Base-by-base conservation (phyloP, 2,113 vertebrate species). In the Pangasianodon hypophthalmus region DNA sequence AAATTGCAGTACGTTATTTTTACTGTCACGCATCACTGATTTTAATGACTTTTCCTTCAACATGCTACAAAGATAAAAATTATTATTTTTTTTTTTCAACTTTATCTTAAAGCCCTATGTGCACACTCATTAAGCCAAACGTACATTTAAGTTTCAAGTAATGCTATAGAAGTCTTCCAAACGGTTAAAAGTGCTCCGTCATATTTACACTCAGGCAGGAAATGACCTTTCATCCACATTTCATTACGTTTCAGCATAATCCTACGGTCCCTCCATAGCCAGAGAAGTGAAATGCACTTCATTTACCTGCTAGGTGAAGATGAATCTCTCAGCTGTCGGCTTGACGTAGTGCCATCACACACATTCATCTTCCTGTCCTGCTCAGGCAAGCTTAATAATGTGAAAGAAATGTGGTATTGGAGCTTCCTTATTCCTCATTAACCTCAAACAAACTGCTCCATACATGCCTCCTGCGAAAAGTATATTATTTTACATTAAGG, bases 41-140 rank as follows among this genome's bases (percentile, higher is more conserved):
- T 84, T 84, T 84, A 84, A 84, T 84, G 82, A 84, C 82, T 84
- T 84, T 84, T 46, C 37, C 56, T 84, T 62, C 62, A 62, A 62
- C 82, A 84, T 84, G 82, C 56, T 58, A 84, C 82, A 24, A 44
- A 60, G 82, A 46, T 84, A 60, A 84, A 58, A 48, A 48, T n/a
- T 10, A 3, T 62, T 67, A 2, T 26, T 64, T 69, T 73, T 73
- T 41, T 44, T 44, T 44, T 37, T 29, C 8, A 24, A 81, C 29
- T 24, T 58, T 41, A 84, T 60, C 54, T 84, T 37, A 32, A 29
- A 77, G 41, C 73, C 73, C 19, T n/a, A 26, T 41, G 37, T 44
- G 37, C 32, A 62, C 37, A 16, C 37, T 84, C 56, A 84, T 84
- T 84, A 84, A 84, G 5, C 24, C 37, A 14, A 62, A 84, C 82